Conservation (phyloP, 2,888 invertebrate species). For the Pachycephus smyrnensis region DNA sequence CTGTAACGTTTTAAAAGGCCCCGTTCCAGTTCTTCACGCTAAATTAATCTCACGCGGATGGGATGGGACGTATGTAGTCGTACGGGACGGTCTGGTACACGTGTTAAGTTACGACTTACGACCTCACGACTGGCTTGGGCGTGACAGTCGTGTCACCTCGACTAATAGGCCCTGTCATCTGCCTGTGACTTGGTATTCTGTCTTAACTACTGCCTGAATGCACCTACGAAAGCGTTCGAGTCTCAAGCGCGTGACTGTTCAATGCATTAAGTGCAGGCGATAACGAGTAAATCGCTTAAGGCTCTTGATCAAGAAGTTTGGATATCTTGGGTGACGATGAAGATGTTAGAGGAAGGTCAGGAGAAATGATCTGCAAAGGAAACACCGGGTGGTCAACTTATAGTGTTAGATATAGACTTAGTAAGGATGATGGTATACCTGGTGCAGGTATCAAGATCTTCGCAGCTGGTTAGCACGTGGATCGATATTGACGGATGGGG, state of each 20-base stretch:
- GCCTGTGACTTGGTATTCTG: slow-evolving; percentile 4
- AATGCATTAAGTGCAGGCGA: background rate
- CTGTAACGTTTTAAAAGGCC: slow-evolving; percentile 10
- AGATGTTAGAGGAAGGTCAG: background rate
- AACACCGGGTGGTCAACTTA: background rate
- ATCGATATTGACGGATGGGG: background rate
- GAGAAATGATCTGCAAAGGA: background rate
- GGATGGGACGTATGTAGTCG: slow-evolving; percentile 22
- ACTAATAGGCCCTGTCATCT: slow-evolving; percentile 56
- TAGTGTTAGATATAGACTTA: background rate
- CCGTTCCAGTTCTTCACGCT: slow-evolving; percentile 22
- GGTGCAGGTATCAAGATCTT: background rate
- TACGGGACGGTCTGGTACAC: slow-evolving; percentile 33
- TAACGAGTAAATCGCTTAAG: background rate
- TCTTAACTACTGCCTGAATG: slow-evolving; percentile 1
- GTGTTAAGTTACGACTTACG: slow-evolving; percentile 47
- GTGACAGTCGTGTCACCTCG: slow-evolving; percentile 49
- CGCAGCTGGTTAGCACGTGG: slow-evolving; percentile 6
- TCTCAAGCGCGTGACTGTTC: background rate
- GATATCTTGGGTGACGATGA: background rate
- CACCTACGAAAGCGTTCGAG: background rate
- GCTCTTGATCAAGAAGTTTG: background rate
- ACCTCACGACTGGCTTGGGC: slow-evolving; percentile 34
- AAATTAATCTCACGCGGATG: slow-evolving; percentile 38
- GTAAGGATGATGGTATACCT: background rate